Conservation (phyloP, 2,797 vertebrate genomes). For the Nothura maculosa region DNA sequence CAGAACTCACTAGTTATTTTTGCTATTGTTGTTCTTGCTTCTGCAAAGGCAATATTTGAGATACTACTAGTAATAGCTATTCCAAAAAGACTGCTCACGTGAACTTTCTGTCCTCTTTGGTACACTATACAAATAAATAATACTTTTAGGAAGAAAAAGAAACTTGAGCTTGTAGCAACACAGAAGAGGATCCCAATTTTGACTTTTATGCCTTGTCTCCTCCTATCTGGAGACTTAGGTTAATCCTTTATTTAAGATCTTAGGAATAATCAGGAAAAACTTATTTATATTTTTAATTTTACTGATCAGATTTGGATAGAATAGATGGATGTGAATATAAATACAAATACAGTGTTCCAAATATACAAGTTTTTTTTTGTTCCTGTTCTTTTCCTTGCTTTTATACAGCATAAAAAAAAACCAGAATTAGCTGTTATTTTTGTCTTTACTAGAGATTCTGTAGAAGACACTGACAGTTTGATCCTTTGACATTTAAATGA, state of each 20-base stretch:
- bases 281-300: neutral
- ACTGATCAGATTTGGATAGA: neutral
- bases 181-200: neutral
- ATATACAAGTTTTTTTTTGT: neutral
- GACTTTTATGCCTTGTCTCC: neutral
- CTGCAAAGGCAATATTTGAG: neutral
- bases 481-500: constrained; percentile 41
- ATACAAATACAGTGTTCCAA: neutral
- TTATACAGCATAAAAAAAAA: neutral
- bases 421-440: constrained; percentile 23
- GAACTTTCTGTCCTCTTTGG: neutral
- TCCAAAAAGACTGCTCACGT: neutral
- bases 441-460: neutral
- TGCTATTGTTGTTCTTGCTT: neutral
- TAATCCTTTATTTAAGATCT: neutral
- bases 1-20: neutral
- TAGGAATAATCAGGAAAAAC: neutral
- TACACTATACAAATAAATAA: neutral
- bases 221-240: neutral
- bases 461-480: neutral
- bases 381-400: neutral
- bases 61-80: neutral
- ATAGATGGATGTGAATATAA: neutral
- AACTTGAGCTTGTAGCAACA: neutral
- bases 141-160: neutral